Evolutionary conservation across 1,140 invertebrate species (phyloP).

Genomic region (Venustaconcha ellipsiformis): DNA sequence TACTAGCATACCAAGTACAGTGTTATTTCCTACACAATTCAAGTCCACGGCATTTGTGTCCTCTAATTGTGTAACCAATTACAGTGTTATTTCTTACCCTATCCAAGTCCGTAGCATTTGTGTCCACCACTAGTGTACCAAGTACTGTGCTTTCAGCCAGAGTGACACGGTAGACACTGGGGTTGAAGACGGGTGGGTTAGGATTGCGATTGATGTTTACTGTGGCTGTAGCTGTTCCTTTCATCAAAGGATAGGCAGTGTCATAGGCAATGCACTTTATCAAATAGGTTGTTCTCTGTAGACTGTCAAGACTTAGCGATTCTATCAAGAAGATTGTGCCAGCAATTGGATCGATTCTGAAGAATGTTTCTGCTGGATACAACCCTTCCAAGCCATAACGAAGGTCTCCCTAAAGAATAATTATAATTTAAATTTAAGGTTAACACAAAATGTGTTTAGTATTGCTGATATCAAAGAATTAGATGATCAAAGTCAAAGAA

Average conservation of each 20-base stretch:
- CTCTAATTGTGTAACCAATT: no score
- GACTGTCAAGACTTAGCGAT: constrained; percentile 83
- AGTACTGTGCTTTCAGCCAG: constrained; percentile 33
- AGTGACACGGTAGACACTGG: constrained; percentile 77
- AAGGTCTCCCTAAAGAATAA: constrained; percentile 38
- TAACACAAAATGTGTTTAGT: no score
- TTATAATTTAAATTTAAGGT: neutral
- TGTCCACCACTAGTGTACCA: constrained; percentile 28
- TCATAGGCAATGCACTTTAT: constrained; percentile 39
- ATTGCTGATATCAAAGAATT: no score
- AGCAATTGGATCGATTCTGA: constrained; percentile 86
- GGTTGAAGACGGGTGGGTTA: constrained; percentile 85
- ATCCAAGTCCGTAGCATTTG: constrained; percentile 40
- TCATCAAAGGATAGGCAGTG: constrained; percentile 34
- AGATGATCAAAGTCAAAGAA: no score
- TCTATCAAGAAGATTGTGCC: constrained; percentile 84
- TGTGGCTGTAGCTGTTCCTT: constrained; percentile 36
- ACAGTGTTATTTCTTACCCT: constrained; percentile 26
- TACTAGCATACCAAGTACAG: constrained; percentile 22
- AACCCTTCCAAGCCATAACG: constrained; percentile 46
- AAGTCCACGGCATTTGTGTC: no score
- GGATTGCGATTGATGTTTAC: constrained; percentile 76
- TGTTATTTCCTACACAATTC: neutral
- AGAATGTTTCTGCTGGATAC: constrained; percentile 68
- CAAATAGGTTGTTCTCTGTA: constrained; percentile 26